Conservation (phyloP, 2,113 vertebrate genomes). For the Clarias gariepinus region DNA sequence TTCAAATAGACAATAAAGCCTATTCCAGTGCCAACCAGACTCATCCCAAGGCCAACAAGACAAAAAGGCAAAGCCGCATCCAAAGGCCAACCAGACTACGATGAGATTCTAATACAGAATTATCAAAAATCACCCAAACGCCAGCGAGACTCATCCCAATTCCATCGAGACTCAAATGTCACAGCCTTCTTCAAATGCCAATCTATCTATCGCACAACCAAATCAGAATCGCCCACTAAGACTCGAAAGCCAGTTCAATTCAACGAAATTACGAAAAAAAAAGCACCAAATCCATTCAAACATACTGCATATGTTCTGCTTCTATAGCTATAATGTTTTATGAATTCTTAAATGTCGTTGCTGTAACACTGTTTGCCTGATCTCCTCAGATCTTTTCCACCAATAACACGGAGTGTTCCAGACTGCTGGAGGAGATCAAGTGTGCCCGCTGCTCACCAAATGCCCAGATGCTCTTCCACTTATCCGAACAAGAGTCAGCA, state of each 20-base stretch:
- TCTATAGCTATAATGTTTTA: not conserved
- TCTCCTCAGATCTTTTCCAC: slow-evolving; percentile 89
- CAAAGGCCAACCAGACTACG: not conserved
- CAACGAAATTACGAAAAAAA: too few species aligned
- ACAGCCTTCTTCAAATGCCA: not conserved
- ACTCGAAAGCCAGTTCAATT: not conserved
- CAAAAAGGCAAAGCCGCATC: not conserved
- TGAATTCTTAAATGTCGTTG: slow-evolving; percentile 52
- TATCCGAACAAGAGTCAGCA: slow-evolving; percentile 80
- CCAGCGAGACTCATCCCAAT: not conserved
- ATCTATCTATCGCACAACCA: too few species aligned
- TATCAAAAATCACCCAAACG: too few species aligned
- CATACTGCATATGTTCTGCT: not conserved
- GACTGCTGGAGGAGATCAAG: slow-evolving; percentile 94
- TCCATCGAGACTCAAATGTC: not conserved
- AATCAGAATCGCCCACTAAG: not conserved
- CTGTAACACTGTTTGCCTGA: slow-evolving; percentile 35
- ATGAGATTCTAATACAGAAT: not conserved
- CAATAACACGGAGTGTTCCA: slow-evolving; percentile 97
- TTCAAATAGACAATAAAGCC: not conserved
- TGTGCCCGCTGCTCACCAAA: slow-evolving; percentile 96
- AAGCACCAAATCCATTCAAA: not conserved
- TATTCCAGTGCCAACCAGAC: not conserved
- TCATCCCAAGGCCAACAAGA: not conserved
- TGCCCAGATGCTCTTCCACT: slow-evolving; percentile 90